Conservation (phyloP, 2,888 invertebrate genomes). For the Harpalus rufipes region DNA sequence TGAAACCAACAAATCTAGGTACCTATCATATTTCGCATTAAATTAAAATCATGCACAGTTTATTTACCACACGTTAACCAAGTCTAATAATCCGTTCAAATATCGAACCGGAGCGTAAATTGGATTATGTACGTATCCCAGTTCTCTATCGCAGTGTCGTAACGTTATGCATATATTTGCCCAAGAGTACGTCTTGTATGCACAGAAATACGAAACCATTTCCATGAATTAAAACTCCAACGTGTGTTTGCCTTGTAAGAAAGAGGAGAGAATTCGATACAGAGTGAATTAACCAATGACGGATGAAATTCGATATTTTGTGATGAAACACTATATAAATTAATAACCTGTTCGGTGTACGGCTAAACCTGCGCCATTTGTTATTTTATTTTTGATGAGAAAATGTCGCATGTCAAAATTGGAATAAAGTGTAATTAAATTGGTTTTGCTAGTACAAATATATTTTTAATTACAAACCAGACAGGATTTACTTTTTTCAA, state of each 20-base stretch:
- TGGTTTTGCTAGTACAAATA: background rate
- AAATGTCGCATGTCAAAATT: background rate
- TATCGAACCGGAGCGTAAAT: slow-evolving; percentile 45
- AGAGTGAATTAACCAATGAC: slow-evolving; percentile 3
- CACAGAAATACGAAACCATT: slow-evolving; percentile 10
- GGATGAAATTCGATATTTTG: slow-evolving; percentile 24
- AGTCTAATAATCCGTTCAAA: slow-evolving; percentile 55
- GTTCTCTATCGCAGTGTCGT: background rate
- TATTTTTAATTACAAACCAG: slow-evolving; percentile 3
- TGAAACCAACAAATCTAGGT: slow-evolving; percentile 9
- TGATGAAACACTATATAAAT: slow-evolving; percentile 22
- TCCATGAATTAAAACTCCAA: slow-evolving; percentile 11
- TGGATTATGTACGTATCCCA: slow-evolving; percentile 30
- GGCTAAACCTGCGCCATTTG: background rate
- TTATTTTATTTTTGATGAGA: background rate
- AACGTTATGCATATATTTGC: slow-evolving; percentile 24
- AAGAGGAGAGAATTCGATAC: background rate
- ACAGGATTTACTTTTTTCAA: background rate
- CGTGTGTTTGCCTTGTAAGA: background rate
- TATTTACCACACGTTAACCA: slow-evolving; percentile 39
- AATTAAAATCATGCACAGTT: slow-evolving; percentile 47
- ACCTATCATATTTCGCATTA: slow-evolving; percentile 26
- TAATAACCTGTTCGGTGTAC: background rate
- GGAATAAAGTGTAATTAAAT: background rate
- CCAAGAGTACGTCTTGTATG: slow-evolving; percentile 8